phyloP scores from a whole-genome alignment of 2,888 invertebrate genomes.

The Hyppa rectilinea region DNA sequence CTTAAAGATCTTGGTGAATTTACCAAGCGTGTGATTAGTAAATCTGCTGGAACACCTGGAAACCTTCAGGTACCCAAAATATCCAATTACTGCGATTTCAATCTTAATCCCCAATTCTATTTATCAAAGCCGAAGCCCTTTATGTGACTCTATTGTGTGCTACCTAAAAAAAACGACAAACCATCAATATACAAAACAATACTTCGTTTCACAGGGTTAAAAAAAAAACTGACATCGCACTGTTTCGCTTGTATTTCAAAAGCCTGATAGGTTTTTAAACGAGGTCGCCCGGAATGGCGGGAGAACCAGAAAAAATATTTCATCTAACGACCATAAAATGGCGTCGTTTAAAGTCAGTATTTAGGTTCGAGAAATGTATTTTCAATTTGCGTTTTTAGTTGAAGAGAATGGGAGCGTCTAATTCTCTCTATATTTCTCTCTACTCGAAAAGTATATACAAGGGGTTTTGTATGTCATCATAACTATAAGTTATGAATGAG shows the following conservation, averaged over 20 bases:
- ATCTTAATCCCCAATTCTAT: background rate
- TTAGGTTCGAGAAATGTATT: conserved; percentile 53
- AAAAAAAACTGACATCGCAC: conserved; percentile 49
- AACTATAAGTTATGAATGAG: no score
- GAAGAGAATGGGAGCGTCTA: background rate
- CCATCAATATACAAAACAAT: conserved; percentile 53
- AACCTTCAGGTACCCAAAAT: background rate
- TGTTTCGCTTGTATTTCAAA: conserved; percentile 64
- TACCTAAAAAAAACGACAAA: conserved; percentile 2
- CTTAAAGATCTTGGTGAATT: background rate
- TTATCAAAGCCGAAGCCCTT: background rate
- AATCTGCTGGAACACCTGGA: no score
- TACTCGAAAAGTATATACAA: no score
- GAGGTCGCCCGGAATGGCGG: conserved; percentile 61
- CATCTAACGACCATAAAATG: conserved; percentile 65
- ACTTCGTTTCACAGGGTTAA: conserved; percentile 35
- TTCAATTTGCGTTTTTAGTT: conserved; percentile 40
- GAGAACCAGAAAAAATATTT: conserved; percentile 60
- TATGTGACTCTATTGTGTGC: background rate
- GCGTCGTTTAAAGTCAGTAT: conserved; percentile 62
- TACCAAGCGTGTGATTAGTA: background rate
- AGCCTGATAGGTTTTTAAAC: conserved; percentile 67
- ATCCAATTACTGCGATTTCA: background rate
- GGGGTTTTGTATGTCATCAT: no score
- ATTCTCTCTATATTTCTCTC: no score